A percentile compares a stretch with the other conserved stretches of the same genome.
These are phyloP conservation scores for Cyanoderma ruficeps DNA, from an alignment of 2,113 vertebrate species.

Conservation along the genomic window DNA sequence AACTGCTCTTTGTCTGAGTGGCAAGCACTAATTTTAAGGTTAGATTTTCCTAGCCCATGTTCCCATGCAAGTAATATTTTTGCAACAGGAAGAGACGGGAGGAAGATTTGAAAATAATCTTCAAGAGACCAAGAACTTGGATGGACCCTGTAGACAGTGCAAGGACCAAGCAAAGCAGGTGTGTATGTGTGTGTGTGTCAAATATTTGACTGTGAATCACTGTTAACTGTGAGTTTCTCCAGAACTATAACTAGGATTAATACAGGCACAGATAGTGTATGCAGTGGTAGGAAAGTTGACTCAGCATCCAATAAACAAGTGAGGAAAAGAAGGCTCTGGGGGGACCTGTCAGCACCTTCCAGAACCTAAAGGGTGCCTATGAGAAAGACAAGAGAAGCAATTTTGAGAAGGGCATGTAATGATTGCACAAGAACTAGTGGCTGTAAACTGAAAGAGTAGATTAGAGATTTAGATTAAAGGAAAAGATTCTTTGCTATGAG, in stretches of 20 bases:
- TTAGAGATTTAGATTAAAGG: not conserved
- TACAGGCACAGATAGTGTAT: rapidly evolving
- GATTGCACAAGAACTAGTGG: not conserved
- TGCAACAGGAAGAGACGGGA: not conserved
- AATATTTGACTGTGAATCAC: not conserved
- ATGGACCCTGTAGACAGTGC: rapidly evolving
- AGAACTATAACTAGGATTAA: not conserved
- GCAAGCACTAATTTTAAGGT: not conserved
- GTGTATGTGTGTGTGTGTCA: not conserved
- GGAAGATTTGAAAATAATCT: not conserved
- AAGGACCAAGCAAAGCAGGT: not conserved
- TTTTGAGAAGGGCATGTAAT: not conserved
- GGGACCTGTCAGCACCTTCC: not conserved
- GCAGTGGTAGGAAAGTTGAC: not conserved
- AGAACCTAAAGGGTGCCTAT: not conserved
- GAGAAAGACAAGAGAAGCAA: not conserved
- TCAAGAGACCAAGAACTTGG: not conserved
- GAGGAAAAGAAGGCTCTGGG: not conserved
- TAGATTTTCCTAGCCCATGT: not conserved
- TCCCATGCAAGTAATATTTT: not conserved
- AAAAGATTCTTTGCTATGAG: not conserved
- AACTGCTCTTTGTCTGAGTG: not conserved
- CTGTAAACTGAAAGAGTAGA: not conserved
- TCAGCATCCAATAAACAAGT: rapidly evolving
- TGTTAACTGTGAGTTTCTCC: not conserved